phyloP scores from a whole-genome alignment of 2,888 invertebrate genomes.

The Lucinisca nassula region DNA sequence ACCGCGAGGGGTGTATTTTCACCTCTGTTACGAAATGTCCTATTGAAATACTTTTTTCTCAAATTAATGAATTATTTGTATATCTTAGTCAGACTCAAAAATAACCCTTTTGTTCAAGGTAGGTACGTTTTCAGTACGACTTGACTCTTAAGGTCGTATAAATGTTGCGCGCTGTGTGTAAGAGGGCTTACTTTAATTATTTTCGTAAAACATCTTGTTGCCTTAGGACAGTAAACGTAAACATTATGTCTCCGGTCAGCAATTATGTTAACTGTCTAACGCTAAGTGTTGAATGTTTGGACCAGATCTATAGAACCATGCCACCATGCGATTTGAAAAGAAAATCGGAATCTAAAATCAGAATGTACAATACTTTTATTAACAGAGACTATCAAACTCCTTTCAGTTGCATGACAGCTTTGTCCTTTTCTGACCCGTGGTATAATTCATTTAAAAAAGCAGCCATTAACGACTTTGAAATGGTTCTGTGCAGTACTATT shows the following conservation, averaged over 20 bases:
- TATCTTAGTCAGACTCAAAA: neutral
- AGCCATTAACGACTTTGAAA: neutral
- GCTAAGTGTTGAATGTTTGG: neutral
- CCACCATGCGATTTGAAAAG: neutral
- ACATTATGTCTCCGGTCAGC: neutral
- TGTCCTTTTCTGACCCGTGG: neutral
- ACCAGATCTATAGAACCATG: neutral
- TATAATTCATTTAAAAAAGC: neutral
- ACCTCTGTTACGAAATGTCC: no score
- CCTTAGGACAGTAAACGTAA: neutral
- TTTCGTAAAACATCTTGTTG: neutral
- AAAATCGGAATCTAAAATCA: neutral
- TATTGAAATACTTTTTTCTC: no score
- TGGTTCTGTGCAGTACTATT: neutral
- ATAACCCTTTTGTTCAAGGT: neutral
- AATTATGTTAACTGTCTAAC: neutral
- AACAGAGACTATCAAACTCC: neutral
- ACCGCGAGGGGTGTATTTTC: no score
- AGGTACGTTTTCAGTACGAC: neutral
- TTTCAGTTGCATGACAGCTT: neutral
- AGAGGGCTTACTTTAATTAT: neutral
- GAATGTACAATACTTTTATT: neutral
- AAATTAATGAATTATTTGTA: no score
- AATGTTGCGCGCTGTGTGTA: neutral
- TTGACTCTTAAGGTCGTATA: neutral